Percentiles rank a stretch among this genome's conserved stretches.
Evolutionary conservation across 2,113 vertebrate species (phyloP).

Genomic region (Tricholaema leucomelas): DNA sequence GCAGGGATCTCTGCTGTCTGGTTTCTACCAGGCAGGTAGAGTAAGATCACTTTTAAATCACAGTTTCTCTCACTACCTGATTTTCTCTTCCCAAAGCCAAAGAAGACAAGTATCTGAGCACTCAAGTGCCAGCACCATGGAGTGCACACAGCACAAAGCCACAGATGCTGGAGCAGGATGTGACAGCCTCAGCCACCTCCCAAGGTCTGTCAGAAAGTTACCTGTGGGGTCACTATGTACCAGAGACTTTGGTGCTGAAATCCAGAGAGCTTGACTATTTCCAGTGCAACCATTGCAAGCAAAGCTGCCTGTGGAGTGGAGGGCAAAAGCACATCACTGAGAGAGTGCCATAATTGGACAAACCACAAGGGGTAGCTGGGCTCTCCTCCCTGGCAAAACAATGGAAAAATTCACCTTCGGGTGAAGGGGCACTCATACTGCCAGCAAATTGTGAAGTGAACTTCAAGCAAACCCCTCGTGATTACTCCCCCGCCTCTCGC

Average conservation of each 20-base stretch:
- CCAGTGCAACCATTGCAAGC: background rate
- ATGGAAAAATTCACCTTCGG: background rate
- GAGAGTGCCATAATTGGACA: background rate
- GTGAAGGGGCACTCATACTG: background rate
- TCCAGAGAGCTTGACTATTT: background rate
- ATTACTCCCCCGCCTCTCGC: background rate
- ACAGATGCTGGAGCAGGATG: background rate
- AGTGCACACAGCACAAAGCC: background rate
- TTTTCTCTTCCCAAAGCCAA: background rate
- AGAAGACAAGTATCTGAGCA: background rate
- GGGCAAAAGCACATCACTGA: background rate
- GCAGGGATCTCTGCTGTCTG: background rate
- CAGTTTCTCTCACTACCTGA: background rate
- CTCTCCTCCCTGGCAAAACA: background rate
- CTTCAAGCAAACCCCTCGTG: background rate
- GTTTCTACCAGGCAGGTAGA: background rate
- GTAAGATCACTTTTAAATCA: background rate
- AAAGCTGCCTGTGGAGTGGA: background rate
- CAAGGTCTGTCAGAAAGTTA: background rate
- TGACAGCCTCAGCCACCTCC: background rate
- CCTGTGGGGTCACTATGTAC: rapidly evolving
- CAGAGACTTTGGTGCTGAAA: background rate
- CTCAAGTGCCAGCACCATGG: background rate
- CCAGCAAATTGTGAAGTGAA: background rate
- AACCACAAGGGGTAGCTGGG: background rate